Conservation (phyloP, 1,140 invertebrate genomes). For the Drosophila leontia region DNA sequence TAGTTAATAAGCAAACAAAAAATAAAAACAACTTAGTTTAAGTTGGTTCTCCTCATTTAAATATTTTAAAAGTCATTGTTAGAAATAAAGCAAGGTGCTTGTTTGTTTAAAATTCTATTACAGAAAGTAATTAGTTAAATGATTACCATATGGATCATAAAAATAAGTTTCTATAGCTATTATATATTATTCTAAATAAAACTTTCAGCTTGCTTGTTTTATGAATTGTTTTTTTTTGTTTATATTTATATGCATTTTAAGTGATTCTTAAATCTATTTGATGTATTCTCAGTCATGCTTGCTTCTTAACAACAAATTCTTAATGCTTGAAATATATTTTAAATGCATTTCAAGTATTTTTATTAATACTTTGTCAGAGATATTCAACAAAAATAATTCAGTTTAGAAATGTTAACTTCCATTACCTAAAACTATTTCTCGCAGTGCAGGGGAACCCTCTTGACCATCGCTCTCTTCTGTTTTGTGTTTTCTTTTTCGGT, state of each 20-base stretch:
- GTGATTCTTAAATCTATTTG: neutral
- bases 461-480: conserved; percentile 11
- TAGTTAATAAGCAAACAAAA: neutral
- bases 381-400: no score
- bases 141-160: neutral
- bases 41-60: neutral
- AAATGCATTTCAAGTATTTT: neutral
- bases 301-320: no score
- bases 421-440: conserved; percentile 1
- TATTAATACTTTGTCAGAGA: neutral
- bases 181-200: neutral
- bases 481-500: neutral
- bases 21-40: neutral
- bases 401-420: no score
- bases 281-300: neutral
- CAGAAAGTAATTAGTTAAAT: neutral
- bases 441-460: neutral
- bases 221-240: neutral
- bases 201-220: neutral
- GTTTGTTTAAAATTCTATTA: neutral
- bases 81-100: neutral
- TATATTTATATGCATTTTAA: no score
- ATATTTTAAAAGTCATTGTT: neutral
- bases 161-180: neutral
- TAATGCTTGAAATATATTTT: no score